Evolutionary conservation across 2,797 vertebrate genomes (phyloP).

Genomic region (Gobionotothen gibberifrons): DNA sequence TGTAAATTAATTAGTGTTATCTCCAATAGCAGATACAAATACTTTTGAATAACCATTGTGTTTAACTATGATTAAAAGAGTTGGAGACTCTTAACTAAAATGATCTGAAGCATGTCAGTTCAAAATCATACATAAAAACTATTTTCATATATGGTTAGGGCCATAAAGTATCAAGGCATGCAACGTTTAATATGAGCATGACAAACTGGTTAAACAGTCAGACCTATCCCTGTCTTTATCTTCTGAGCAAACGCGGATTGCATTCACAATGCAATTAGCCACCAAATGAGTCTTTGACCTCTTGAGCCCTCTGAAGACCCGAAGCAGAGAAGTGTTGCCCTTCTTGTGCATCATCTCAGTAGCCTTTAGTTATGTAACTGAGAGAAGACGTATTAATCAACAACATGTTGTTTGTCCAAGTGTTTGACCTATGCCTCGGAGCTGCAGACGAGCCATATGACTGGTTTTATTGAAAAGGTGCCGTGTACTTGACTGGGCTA

Average conservation of each 20-base stretch:
- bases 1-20: not conserved
- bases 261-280: not conserved
- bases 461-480: slow-evolving; percentile 47
- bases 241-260: not conserved
- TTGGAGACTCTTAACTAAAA: not conserved
- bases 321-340: slow-evolving; percentile 3
- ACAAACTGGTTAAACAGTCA: not conserved
- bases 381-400: slow-evolving; percentile 30
- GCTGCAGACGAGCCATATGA: slow-evolving; percentile 52
- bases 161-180: not conserved
- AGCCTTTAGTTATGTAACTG: slow-evolving; percentile 28
- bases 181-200: not conserved
- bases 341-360: slow-evolving; percentile 16
- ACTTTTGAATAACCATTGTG: not conserved
- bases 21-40: not conserved
- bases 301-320: not conserved
- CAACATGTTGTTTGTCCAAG: slow-evolving; percentile 31
- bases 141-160: not conserved
- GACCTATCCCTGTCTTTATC: not conserved
- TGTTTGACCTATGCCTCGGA: slow-evolving; percentile 46
- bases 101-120: not conserved
- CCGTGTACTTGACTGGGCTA: slow-evolving; percentile 54
- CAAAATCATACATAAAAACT: not conserved
- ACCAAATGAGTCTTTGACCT: slow-evolving; percentile 13
- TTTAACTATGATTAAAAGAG: not conserved